These are phyloP conservation scores for Dreissena polymorpha DNA, from an alignment of 1,140 invertebrate genomes.

Conservation along the genomic window DNA sequence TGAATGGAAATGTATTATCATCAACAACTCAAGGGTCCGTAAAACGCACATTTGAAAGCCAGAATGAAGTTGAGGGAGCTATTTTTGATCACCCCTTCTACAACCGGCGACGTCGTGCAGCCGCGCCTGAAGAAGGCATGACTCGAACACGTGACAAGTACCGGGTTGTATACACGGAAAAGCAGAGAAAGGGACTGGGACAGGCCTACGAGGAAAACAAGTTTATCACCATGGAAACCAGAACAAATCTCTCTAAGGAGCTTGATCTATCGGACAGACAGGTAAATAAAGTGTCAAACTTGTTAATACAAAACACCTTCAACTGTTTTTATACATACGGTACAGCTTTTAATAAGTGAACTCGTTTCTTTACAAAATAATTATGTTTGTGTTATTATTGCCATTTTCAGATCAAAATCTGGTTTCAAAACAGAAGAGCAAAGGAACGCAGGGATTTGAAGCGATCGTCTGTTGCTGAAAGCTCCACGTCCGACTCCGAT, in stretches of 20 bases:
- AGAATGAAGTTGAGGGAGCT: too few species aligned
- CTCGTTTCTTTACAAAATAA: neutral
- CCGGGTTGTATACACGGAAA: slow-evolving; percentile 48
- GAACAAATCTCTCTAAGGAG: slow-evolving; percentile 15
- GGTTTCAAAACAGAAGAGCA: slow-evolving; percentile 38
- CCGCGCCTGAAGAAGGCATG: slow-evolving; percentile 24
- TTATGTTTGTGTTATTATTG: too few species aligned
- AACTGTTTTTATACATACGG: too few species aligned
- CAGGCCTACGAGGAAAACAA: slow-evolving; percentile 27
- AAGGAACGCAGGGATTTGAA: slow-evolving; percentile 25
- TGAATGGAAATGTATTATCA: too few species aligned
- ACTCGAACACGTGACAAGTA: slow-evolving; percentile 44
- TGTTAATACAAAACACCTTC: too few species aligned
- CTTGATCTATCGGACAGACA: slow-evolving; percentile 47
- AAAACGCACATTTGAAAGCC: too few species aligned
- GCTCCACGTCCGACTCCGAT: too few species aligned
- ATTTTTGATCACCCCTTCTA: slow-evolving; percentile 17
- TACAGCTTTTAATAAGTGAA: too few species aligned
- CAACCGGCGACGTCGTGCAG: neutral
- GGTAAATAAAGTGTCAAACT: neutral
- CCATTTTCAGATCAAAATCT: slow-evolving; percentile 34
- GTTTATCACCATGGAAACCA: slow-evolving; percentile 26
- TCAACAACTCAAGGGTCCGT: too few species aligned
- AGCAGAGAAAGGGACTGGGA: slow-evolving; percentile 39
- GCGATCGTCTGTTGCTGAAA: neutral